phyloP scores from a whole-genome alignment of 2,113 vertebrate species.

The Synodontis membranacea region DNA sequence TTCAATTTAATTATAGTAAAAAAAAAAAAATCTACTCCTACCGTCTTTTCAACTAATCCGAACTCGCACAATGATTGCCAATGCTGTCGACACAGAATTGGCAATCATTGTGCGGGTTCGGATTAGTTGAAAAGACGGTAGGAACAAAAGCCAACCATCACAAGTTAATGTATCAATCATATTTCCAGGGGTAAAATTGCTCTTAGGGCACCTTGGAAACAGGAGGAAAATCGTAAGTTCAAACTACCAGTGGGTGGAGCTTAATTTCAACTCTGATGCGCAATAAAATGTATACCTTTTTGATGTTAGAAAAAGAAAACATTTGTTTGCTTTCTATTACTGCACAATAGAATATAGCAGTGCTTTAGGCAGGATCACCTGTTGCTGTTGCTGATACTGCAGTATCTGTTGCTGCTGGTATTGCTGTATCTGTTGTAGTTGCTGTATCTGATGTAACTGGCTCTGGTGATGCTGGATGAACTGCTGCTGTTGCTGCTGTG shows the following conservation, averaged over 20 bases:
- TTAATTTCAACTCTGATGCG: neutral
- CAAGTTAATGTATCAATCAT: neutral
- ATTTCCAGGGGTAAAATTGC: neutral
- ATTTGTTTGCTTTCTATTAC: neutral
- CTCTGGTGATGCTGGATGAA: conserved; percentile 71
- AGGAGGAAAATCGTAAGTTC: neutral
- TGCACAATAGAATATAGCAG: neutral
- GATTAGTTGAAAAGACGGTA: neutral
- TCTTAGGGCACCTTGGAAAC: neutral
- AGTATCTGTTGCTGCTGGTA: conserved; percentile 79
- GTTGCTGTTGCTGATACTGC: conserved; percentile 77
- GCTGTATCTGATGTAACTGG: conserved; percentile 77
- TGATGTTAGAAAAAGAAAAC: neutral
- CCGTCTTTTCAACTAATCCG: neutral
- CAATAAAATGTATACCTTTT: neutral
- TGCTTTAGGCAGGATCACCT: conserved; percentile 59
- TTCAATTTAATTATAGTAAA: neutral
- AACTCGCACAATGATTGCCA: neutral
- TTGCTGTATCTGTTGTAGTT: conserved; percentile 78
- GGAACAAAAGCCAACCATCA: neutral
- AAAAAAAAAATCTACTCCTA: neutral
- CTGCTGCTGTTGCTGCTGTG: conserved; percentile 75
- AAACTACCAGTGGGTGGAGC: neutral
- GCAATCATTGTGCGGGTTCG: no score
- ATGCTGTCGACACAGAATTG: no score